These are phyloP conservation scores for Gopherus flavomarginatus DNA, from an alignment of 2,113 vertebrate species.

Conservation along the genomic window DNA sequence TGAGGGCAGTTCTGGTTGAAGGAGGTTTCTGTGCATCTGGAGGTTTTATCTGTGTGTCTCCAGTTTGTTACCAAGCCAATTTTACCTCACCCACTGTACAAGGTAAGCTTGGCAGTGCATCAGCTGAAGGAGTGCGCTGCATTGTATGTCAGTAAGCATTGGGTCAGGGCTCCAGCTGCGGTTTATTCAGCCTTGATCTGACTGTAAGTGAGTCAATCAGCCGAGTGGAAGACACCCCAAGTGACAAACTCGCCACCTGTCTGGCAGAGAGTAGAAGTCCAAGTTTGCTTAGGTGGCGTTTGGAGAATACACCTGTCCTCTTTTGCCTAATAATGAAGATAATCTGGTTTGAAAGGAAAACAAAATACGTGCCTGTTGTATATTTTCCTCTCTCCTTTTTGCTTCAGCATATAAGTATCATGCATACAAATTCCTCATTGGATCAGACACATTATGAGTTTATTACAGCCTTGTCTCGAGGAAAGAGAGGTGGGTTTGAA, in stretches of 20 bases:
- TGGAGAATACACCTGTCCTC: constrained; percentile 55
- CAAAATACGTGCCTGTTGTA: neutral
- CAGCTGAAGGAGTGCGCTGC: neutral
- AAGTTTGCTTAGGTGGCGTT: neutral
- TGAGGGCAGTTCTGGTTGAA: neutral
- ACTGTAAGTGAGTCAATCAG: neutral
- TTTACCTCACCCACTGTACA: fast-evolving
- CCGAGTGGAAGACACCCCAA: neutral
- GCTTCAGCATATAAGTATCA: fast-evolving
- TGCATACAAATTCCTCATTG: neutral
- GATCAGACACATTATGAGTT: neutral
- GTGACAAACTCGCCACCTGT: constrained; percentile 16
- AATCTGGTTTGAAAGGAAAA: constrained; percentile 40
- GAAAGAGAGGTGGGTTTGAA: neutral
- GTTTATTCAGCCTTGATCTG: constrained; percentile 7
- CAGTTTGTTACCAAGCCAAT: fast-evolving
- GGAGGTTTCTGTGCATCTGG: neutral
- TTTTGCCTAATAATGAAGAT: constrained; percentile 27
- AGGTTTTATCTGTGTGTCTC: neutral
- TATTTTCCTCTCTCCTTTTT: neutral
- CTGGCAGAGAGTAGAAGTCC: constrained; percentile 18
- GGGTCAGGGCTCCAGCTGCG: constrained; percentile 33
- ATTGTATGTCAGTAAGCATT: fast-evolving
- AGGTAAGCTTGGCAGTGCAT: fast-evolving
- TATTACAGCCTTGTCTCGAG: neutral